Base-by-base conservation (phyloP, 2,113 vertebrate genomes). In the Onychorhynchus coronatus region DNA sequence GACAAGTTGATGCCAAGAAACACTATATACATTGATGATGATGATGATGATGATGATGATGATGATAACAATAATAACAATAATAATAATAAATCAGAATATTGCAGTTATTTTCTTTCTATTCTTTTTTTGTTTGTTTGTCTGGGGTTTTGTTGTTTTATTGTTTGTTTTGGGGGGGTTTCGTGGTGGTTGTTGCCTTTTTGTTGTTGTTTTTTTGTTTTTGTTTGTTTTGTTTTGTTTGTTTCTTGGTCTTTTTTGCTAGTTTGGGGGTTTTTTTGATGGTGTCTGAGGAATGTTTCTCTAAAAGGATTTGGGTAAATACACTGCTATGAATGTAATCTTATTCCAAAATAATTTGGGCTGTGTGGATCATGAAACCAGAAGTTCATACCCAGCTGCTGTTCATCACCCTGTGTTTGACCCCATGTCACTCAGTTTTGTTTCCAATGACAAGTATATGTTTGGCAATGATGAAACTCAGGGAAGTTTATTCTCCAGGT, bases 281-380 rank as follows among this genome's bases (percentile, higher is more conserved):
- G 4, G 14, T 30, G 4, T 12, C 2, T 71, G 23, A 35, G 63
- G 8, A 8, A 12, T 21, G 4, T 39, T 84, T 89, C 8, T 74
- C 2, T 8, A 17, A 28, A 58, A 20, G 11, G 23, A 44, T 19
- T 44, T 78, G 25, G 35, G 18, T 23, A 85, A 13, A 30, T 14
- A 42, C 0, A 0, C 8, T 44, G 11, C 21, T 59, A 5, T 14
- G 15, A 58, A 28, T 25, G 11, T 9, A 37, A 37, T 37, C 10
- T 71, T 37, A 23, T 44, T 44, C 23, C 14, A 52, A 63, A 53
- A 5, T 41, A 0, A 14, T 79, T 65, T 77, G 70, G 41, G 4
- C 7, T n/a, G 2, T 35, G 7, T 71, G 16, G 7, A 13, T 78
- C 42, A 8, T 67, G 37, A 80, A 66, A 16, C 1, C 49, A 39